phyloP scores from a whole-genome alignment of 2,888 invertebrate species.

The Himalopsyche anomala region DNA sequence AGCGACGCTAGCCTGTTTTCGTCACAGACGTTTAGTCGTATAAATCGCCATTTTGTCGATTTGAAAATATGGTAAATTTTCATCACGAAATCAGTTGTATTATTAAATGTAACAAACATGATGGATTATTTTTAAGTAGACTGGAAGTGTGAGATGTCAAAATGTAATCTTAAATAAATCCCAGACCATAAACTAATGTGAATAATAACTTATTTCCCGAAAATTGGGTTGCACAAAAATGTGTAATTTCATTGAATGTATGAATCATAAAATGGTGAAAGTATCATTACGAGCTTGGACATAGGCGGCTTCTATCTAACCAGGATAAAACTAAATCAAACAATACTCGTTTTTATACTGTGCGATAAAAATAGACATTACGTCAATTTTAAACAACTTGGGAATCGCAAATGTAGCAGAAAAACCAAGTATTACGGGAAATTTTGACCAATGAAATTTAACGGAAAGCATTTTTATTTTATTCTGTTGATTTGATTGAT shows the following conservation, averaged over 20 bases:
- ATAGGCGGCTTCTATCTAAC: slow-evolving; percentile 6
- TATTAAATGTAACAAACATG: no score
- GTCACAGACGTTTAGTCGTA: slow-evolving; percentile 4
- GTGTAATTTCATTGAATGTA: not conserved
- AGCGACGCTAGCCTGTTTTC: slow-evolving; percentile 7
- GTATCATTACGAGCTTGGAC: not conserved
- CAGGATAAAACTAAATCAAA: slow-evolving; percentile 9
- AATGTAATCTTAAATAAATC: no score
- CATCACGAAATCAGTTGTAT: no score
- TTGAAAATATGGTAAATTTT: not conserved
- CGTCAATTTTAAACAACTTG: slow-evolving; percentile 13
- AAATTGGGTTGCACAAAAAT: not conserved
- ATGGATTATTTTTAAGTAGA: no score
- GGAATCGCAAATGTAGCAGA: not conserved
- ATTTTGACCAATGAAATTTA: not conserved
- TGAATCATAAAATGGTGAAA: not conserved
- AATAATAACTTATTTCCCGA: no score
- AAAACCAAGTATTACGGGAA: slow-evolving; percentile 1
- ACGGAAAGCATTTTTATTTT: no score
- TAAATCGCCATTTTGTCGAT: slow-evolving; percentile 9
- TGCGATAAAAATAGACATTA: slow-evolving; percentile 2
- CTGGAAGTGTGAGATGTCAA: no score
- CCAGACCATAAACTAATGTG: no score
- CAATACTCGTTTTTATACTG: slow-evolving; percentile 8
- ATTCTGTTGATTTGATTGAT: no score